Conservation (phyloP, 2,797 vertebrate genomes). For the Alca torda region DNA sequence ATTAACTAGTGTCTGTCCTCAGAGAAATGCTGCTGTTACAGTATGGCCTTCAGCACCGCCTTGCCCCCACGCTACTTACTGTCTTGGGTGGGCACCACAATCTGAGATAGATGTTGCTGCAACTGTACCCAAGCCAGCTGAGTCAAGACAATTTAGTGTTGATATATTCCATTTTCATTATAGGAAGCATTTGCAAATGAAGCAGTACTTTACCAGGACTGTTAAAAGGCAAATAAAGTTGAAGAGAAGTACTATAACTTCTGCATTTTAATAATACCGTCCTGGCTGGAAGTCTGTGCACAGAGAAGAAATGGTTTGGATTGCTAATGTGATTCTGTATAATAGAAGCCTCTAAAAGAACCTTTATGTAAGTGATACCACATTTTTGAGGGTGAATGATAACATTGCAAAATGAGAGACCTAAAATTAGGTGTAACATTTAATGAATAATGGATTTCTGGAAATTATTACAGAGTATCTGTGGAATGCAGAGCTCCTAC, state of each 20-base stretch:
- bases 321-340: slow-evolving; percentile 8
- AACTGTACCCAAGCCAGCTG: neutral
- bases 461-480: neutral
- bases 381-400: slow-evolving; percentile 10
- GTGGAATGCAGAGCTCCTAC: neutral
- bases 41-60: neutral
- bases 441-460: slow-evolving; percentile 21
- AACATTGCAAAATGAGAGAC: slow-evolving; percentile 32
- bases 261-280: slow-evolving; percentile 28
- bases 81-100: neutral
- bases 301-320: slow-evolving; percentile 30
- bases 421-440: slow-evolving; percentile 35
- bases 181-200: neutral
- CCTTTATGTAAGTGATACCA: slow-evolving; percentile 31
- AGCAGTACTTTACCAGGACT: neutral
- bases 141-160: neutral
- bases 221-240: slow-evolving; percentile 14
- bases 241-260: slow-evolving; percentile 2
- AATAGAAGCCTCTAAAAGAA: slow-evolving; percentile 22
- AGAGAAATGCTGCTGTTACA: neutral
- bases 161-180: neutral
- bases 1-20: neutral
- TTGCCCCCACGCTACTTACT: neutral
- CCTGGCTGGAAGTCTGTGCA: neutral
- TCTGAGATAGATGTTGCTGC: neutral